Conservation (phyloP, 2,888 invertebrate species). For the Priocnemis perturbator region DNA sequence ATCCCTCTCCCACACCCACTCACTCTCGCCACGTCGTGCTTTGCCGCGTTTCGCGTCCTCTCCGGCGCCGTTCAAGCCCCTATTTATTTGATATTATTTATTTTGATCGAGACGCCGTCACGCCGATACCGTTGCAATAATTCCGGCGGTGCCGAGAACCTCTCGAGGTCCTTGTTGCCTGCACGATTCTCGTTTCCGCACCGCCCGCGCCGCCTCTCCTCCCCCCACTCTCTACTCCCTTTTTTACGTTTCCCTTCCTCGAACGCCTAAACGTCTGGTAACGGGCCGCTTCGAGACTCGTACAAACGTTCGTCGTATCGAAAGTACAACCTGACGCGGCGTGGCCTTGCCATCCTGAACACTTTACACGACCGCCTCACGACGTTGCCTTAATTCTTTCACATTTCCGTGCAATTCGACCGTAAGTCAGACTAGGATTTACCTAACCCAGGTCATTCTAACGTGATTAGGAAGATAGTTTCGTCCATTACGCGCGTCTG, state of each 20-base stretch:
- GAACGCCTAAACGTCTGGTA: too few relatives aligned
- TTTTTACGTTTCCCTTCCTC: background rate
- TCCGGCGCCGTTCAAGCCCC: background rate
- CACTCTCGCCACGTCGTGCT: background rate
- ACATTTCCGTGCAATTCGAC: too few relatives aligned
- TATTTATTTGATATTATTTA: slow-evolving; percentile 18
- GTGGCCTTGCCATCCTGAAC: too few relatives aligned
- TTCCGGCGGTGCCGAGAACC: background rate
- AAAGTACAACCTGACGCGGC: too few relatives aligned
- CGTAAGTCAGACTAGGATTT: too few relatives aligned
- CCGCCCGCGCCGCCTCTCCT: background rate
- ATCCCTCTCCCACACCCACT: background rate
- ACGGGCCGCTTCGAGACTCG: too few relatives aligned
- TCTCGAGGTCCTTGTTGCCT: background rate
- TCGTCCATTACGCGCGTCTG: too few relatives aligned
- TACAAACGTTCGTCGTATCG: too few relatives aligned
- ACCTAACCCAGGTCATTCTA: too few relatives aligned
- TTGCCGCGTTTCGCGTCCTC: background rate
- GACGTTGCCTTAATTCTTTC: too few relatives aligned
- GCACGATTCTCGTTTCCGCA: background rate
- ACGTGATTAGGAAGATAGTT: too few relatives aligned
- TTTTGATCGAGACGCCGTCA: background rate
- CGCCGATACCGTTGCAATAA: background rate
- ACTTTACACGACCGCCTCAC: too few relatives aligned
- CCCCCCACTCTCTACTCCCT: background rate